Percentiles rank a stretch among this genome's conserved stretches.
phyloP scores from a whole-genome alignment of 2,113 vertebrate genomes.

The Piliocolobus tephrosceles region DNA sequence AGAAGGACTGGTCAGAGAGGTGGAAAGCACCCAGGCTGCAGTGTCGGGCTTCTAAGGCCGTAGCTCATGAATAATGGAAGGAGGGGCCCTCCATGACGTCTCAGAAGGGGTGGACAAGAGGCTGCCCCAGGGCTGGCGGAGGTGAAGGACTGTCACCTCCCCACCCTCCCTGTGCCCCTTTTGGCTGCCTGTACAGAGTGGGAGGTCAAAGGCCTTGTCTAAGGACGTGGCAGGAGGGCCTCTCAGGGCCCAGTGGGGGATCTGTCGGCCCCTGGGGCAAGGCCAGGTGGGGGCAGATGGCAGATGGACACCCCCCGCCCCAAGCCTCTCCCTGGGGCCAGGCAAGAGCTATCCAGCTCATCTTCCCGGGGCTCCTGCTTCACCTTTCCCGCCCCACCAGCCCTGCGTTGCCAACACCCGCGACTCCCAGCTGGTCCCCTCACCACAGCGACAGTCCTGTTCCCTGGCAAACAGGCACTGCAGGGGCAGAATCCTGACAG shows the following conservation, averaged over 20 bases:
- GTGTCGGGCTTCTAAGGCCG: neutral
- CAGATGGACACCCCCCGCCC: neutral
- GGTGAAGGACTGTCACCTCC: fast-evolving
- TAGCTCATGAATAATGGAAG: too few species aligned
- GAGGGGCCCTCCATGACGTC: neutral
- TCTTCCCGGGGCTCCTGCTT: neutral
- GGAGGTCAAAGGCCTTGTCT: neutral
- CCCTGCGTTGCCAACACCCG: neutral
- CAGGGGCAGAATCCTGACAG: neutral
- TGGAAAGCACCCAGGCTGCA: neutral
- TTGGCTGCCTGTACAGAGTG: neutral
- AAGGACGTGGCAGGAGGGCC: neutral
- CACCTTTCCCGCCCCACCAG: neutral
- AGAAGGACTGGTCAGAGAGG: neutral
- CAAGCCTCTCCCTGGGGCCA: neutral
- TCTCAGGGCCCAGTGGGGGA: fast-evolving
- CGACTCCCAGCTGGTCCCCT: neutral
- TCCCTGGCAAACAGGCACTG: neutral
- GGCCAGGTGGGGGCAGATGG: neutral
- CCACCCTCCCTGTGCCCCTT: fast-evolving
- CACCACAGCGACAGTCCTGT: fast-evolving
- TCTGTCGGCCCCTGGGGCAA: neutral
- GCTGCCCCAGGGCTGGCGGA: neutral
- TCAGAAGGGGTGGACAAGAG: neutral
- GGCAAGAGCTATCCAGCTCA: fast-evolving